A percentile compares a stretch with the other conserved stretches of the same genome.
phyloP scores from a whole-genome alignment of 2,113 vertebrate genomes.

The Anarrhichthys ocellatus region DNA sequence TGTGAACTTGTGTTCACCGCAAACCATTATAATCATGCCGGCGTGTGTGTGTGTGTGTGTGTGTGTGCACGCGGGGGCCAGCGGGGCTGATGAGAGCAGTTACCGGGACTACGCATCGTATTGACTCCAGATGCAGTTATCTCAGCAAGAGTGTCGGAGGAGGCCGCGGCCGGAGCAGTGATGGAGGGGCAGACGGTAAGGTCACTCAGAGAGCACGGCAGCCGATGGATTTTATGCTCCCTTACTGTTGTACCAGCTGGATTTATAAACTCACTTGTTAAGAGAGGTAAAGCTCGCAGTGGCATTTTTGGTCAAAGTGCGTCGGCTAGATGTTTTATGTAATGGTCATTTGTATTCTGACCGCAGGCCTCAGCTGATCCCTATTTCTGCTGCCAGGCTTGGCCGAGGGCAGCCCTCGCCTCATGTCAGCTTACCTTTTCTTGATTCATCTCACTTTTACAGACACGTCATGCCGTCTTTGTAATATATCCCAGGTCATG shows the following conservation, averaged over 20 bases:
- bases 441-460: conserved; percentile 10
- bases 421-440: conserved; percentile 17
- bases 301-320: conserved; percentile 62
- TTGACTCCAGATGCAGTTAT: conserved; percentile 69
- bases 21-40: conserved; percentile 71
- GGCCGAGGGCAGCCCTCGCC: neutral
- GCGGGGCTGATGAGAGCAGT: conserved; percentile 67
- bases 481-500: conserved; percentile 17
- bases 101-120: conserved; percentile 55
- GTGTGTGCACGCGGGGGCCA: conserved; percentile 32
- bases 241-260: conserved; percentile 62
- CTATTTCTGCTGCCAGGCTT: neutral
- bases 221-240: conserved; percentile 70
- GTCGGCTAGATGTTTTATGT: conserved; percentile 38
- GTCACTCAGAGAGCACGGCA: conserved; percentile 59
- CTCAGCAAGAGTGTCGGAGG: conserved; percentile 42
- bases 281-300: conserved; percentile 42
- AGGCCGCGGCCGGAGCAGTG: conserved; percentile 36
- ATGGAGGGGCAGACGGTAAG: conserved; percentile 59
- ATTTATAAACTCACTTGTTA: conserved; percentile 65
- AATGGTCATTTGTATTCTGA: conserved; percentile 53
- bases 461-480: conserved; percentile 4
- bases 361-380: conserved; percentile 24
- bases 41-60: conserved; percentile 37
- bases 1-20: conserved; percentile 53